Percentiles rank a stretch among this genome's conserved stretches.
Conservation (phyloP, 2,113 vertebrate genomes). For the Bubalus kerabau region DNA sequence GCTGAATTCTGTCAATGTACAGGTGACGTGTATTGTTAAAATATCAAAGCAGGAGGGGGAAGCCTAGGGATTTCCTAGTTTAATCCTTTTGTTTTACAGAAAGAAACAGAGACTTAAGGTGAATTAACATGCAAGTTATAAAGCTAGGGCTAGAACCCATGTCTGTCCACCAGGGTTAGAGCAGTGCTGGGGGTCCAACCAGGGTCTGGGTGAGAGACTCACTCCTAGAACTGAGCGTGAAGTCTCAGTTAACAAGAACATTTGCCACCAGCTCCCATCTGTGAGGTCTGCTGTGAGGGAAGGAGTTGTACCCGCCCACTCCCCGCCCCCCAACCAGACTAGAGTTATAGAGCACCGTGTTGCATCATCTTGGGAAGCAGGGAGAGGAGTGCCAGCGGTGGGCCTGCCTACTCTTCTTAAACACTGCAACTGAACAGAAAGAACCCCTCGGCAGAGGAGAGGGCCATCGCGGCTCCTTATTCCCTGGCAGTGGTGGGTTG, state of each 20-base stretch:
- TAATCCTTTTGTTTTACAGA: neutral
- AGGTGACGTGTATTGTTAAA: neutral
- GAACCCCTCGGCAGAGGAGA: neutral
- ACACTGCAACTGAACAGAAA: neutral
- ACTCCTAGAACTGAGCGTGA: neutral
- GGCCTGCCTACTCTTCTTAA: neutral
- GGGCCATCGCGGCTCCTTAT: neutral
- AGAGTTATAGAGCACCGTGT: neutral
- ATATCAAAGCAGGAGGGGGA: neutral
- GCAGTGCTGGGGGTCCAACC: neutral
- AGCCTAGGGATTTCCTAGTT: neutral
- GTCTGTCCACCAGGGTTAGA: neutral
- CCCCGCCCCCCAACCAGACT: neutral
- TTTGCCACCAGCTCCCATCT: neutral
- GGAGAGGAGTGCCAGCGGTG: neutral
- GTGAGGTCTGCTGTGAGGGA: neutral
- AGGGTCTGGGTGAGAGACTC: neutral
- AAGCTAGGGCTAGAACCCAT: neutral
- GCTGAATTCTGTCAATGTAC: neutral
- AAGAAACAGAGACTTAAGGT: neutral
- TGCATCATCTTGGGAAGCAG: neutral
- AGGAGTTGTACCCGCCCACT: neutral
- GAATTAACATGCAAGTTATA: neutral
- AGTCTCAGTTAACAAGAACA: neutral
- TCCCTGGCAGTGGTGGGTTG: neutral